These are phyloP conservation scores for Sialis lutaria DNA, from an alignment of 2,888 invertebrate genomes.

Conservation along the genomic window DNA sequence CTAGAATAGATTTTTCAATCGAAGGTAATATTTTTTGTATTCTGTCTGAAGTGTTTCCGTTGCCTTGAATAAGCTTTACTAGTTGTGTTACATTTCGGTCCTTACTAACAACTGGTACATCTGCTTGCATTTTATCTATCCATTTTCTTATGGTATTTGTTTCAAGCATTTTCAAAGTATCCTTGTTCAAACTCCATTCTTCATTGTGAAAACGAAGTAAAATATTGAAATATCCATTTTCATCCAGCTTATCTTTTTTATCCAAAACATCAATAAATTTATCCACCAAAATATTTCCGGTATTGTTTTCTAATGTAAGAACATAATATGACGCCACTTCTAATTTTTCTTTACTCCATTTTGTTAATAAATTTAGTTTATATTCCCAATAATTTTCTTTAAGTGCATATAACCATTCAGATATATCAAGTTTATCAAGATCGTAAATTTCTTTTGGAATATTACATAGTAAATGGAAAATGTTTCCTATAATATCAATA, in stretches of 20 bases:
- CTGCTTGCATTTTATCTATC: background rate
- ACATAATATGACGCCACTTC: slow-evolving; percentile 9
- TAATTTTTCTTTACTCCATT: slow-evolving; percentile 8
- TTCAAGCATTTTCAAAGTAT: slow-evolving; percentile 6
- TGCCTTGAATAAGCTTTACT: background rate
- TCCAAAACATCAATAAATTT: slow-evolving; percentile 7
- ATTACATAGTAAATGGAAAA: slow-evolving; percentile 9
- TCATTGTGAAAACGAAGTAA: slow-evolving; percentile 8
- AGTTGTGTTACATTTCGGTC: background rate
- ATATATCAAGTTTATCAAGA: slow-evolving; percentile 7
- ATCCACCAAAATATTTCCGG: slow-evolving; percentile 4
- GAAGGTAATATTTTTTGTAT: background rate
- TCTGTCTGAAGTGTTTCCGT: background rate
- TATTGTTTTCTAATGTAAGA: slow-evolving; percentile 8
- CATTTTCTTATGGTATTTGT: slow-evolving; percentile 3
- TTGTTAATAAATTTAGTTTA: slow-evolving; percentile 7
- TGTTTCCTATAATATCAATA: slow-evolving; percentile 8
- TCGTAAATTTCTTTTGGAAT: slow-evolving; percentile 7
- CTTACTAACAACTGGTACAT: slow-evolving; percentile 6
- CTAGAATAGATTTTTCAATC: slow-evolving; percentile 4
- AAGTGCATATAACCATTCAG: slow-evolving; percentile 12
- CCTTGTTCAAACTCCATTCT: slow-evolving; percentile 8
- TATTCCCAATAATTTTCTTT: slow-evolving; percentile 10
- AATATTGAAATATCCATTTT: slow-evolving; percentile 3
- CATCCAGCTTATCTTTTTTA: slow-evolving; percentile 4